Conservation (phyloP, 2,113 vertebrate genomes). For the Platysternon megacephalum region DNA sequence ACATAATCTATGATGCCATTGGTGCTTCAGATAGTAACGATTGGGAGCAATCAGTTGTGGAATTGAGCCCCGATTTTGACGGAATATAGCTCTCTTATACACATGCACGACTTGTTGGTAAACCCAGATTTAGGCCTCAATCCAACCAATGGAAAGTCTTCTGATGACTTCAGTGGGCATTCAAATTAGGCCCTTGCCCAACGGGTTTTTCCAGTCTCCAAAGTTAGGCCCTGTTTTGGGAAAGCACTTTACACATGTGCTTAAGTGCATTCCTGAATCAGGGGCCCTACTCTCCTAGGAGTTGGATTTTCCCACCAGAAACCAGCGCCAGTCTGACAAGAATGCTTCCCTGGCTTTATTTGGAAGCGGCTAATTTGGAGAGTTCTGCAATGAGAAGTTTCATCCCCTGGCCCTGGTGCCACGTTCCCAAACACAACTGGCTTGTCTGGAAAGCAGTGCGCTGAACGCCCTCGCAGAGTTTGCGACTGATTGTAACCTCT, state of each 20-base stretch:
- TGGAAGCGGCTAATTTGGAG: too few relatives aligned
- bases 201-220: not conserved
- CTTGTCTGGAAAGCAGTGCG: not conserved
- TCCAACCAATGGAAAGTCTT: rapidly evolving
- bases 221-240: not conserved
- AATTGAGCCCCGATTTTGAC: not conserved
- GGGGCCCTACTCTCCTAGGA: not conserved
- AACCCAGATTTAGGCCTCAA: not conserved
- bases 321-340: not conserved
- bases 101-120: not conserved
- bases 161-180: not conserved
- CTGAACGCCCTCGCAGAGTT: not conserved
- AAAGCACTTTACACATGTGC: not conserved
- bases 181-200: not conserved
- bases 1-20: not conserved
- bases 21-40: not conserved
- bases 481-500: too few relatives aligned
- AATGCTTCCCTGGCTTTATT: too few relatives aligned
- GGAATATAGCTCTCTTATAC: not conserved
- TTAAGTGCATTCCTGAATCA: not conserved
- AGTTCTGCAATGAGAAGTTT: not conserved
- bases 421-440: rapidly evolving
- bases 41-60: not conserved
- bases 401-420: not conserved
- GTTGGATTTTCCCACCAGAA: not conserved